Evolutionary conservation across 2,888 invertebrate species (phyloP), one percentile per base, ranked within the genome.

Genomic region (Drosophila picticornis): DNA sequence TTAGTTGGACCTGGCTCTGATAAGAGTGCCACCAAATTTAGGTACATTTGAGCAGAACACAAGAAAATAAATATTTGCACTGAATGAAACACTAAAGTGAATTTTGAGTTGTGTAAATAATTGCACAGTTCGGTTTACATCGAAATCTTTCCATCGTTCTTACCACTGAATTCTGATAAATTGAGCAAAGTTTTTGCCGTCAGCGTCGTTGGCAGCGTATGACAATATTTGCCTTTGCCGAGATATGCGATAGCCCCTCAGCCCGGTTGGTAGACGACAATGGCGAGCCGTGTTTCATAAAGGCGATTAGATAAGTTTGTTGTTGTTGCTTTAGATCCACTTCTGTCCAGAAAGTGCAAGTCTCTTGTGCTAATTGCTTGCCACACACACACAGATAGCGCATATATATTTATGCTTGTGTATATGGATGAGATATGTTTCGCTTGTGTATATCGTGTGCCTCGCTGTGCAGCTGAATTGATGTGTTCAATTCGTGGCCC

Each of bases 81-180:
- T 55, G 62, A 83, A 72, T 74, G 85, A 83, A 84, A 86, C 85
- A 81, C 83, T 87, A 79, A 88, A 85, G 85, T 85, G 85, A 88
- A 85, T 85, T 85, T 85, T 85, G 85, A 85, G 80, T 85, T 88
- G 88, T 70, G 80, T 77, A 85, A 85, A 85, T 85, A 88, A 76
- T 79, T 88, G 83, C 85, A 84, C 69, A 87, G 83, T 77, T 85
- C 58, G 71, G 72, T 73, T 80, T 72, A 79, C 82, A 71, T 60
- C 69, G 63, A 63, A 61, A 72, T 63, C 63, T 74, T 53, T 64
- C 63, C 61, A 57, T 48, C 61, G 60, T 64, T 56, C 53, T 40
- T 7, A 16, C n/a, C 43, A 38, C 36, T 27, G 38, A 63, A 36
- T 46, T 67, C 81, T 61, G 58, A 71, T 68, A 76, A 55, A 64